These are phyloP conservation scores for Rhogogaster chlorosoma DNA, from an alignment of 2,888 invertebrate species.

Conservation along the genomic window DNA sequence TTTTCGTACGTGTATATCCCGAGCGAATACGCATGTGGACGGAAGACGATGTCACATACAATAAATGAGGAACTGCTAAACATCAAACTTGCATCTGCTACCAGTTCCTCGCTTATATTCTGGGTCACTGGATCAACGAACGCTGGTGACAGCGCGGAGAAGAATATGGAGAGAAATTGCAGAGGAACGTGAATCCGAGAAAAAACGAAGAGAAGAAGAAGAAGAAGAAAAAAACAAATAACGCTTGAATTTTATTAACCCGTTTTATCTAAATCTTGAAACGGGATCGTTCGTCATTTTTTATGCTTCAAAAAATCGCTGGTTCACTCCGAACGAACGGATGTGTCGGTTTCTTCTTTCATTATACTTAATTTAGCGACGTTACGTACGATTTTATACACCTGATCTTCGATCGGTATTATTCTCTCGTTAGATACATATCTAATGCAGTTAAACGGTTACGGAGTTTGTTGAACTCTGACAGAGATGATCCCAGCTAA, in stretches of 20 bases:
- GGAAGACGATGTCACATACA: neutral
- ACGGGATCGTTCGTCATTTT: neutral
- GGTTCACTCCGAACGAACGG: neutral
- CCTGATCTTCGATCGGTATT: neutral
- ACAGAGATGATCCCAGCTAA: neutral
- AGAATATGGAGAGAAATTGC: conserved; percentile 42
- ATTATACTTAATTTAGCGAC: neutral
- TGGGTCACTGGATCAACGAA: conserved; percentile 46
- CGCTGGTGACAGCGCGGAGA: neutral
- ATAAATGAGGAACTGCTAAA: neutral
- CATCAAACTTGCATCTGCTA: conserved; percentile 16
- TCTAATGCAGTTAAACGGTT: neutral
- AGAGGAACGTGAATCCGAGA: conserved; percentile 4
- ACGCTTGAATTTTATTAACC: neutral
- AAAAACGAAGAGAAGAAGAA: neutral
- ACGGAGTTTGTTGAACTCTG: conserved; percentile 13
- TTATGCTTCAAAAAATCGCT: neutral
- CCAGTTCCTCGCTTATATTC: neutral
- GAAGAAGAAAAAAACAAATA: neutral
- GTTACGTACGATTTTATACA: neutral
- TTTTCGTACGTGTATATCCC: too few species aligned
- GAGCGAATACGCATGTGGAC: neutral
- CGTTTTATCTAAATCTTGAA: neutral
- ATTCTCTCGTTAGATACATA: neutral
- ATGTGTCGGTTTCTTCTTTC: neutral